These are phyloP conservation scores for Heliconius nattereri DNA, from an alignment of 1,140 invertebrate genomes.

Conservation along the genomic window DNA sequence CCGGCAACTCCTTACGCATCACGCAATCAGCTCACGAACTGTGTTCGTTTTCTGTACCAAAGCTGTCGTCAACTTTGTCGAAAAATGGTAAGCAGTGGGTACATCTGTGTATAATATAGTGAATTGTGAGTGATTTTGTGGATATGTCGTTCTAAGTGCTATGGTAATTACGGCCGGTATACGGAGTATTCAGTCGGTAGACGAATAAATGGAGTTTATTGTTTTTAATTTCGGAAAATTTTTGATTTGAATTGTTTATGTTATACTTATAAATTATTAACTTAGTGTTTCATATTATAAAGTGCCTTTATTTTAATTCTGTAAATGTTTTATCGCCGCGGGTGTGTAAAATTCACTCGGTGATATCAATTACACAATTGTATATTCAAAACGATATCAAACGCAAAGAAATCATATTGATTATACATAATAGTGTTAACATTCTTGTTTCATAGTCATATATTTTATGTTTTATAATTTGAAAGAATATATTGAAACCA, in stretches of 20 bases:
- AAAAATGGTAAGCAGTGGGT: conserved; percentile 73
- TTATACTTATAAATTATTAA: background rate
- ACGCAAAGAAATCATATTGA: background rate
- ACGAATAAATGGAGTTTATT: background rate
- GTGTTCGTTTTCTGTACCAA: conserved; percentile 27
- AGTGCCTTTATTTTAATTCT: background rate
- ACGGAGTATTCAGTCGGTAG: background rate
- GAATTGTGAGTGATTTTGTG: conserved; percentile 48
- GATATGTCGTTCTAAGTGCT: conserved; percentile 27
- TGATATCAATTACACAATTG: conserved; percentile 9
- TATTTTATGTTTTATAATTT: conserved; percentile 7
- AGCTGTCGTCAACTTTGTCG: conserved; percentile 35
- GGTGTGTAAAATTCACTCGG: background rate
- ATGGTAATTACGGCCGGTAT: conserved; percentile 28
- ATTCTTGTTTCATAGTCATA: background rate
- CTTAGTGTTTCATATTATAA: background rate
- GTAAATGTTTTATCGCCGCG: background rate
- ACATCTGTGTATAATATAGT: conserved; percentile 50
- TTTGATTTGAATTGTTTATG: background rate
- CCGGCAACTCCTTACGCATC: conserved; percentile 31
- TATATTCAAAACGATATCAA: background rate
- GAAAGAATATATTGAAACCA: conserved; percentile 20
- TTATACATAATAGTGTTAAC: background rate
- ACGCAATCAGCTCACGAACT: conserved; percentile 18
- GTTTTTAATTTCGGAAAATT: background rate